Evolutionary conservation across 1,140 invertebrate genomes (phyloP).

Genomic region (Teleopsis dalmanni): DNA sequence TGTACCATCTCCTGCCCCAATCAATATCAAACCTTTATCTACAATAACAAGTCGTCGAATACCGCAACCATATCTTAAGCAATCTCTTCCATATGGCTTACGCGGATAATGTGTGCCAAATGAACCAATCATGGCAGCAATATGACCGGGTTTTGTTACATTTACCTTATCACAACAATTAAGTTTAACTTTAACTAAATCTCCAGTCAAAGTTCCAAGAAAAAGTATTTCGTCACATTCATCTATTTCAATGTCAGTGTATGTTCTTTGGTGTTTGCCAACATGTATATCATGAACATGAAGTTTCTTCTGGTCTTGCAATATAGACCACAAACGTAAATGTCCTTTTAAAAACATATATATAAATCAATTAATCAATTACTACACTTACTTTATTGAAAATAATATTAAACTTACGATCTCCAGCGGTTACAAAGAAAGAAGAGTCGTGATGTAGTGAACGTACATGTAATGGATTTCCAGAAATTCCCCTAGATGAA

Average conservation of each 20-base stretch:
- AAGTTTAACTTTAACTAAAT: slow-evolving; percentile 56
- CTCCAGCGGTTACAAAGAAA: slow-evolving; percentile 65
- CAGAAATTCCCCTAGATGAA: slow-evolving; percentile 58
- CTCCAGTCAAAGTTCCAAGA: slow-evolving; percentile 72
- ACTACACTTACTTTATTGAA: neutral
- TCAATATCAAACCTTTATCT: slow-evolving; percentile 55
- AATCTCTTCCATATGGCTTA: slow-evolving; percentile 36
- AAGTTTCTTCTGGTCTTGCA: slow-evolving; percentile 60
- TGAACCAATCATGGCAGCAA: slow-evolving; percentile 60
- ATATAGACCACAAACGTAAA: slow-evolving; percentile 66
- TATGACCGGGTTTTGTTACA: slow-evolving; percentile 45
- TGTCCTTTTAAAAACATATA: slow-evolving; percentile 45
- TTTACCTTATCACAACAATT: slow-evolving; percentile 56
- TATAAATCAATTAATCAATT: neutral
- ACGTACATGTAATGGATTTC: slow-evolving; percentile 54
- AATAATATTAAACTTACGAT: slow-evolving; percentile 51
- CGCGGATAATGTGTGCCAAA: slow-evolving; percentile 47
- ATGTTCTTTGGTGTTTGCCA: slow-evolving; percentile 59
- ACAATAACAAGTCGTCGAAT: slow-evolving; percentile 60
- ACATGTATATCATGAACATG: slow-evolving; percentile 62
- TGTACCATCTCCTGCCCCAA: slow-evolving; percentile 77
- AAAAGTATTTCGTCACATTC: slow-evolving; percentile 63
- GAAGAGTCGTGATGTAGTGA: slow-evolving; percentile 50
- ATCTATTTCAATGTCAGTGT: slow-evolving; percentile 58
- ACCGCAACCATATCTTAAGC: slow-evolving; percentile 48